Evolutionary conservation across 2,113 vertebrate genomes (phyloP), one percentile per base, ranked within the genome.

Genomic region (Ciconia boyciana): DNA sequence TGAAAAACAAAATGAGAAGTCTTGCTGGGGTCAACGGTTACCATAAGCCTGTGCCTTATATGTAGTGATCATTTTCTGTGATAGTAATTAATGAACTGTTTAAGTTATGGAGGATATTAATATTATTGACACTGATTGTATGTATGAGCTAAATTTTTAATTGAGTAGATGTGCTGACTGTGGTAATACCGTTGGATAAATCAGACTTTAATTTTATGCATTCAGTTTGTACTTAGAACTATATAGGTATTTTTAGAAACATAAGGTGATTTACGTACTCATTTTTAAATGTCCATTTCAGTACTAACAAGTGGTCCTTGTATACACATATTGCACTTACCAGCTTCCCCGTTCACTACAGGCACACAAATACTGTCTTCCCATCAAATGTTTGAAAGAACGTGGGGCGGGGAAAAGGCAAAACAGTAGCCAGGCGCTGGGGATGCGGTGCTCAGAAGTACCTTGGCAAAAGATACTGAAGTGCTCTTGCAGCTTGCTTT

Each of bases 21-120:
- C 55, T 34, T 12, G 65, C 20, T 55, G 55, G 43, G 69, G 86
- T 90, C 76, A 41, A 0, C 75, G 58, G 68, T 49, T 86, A 24
- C 71, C 72, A 17, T 65, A 61, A 88, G 58, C 83, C 75, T 24
- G 13, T 60, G 83, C 72, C 29, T 90, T 34, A 10, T 21, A 17
- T 80, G 46, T 83, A 91, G 49, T 48, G n/a, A 87, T 58, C 5
- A 6, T 74, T 95, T 97, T 49, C 74, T 77, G 57, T 25, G 92
- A 32, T 72, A 49, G 32, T 55, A 90, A 87, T 92, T 93, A 88
- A 95, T 89, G 64, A 90, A 83, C 65, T 84, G n/a, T 36, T 43
- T 21, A 64, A 85, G 49, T 69, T 77, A 13, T 16, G 51, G 79
- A 74, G 58, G 62, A 60, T 36, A 57, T 84, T 44, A 43, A 26